Evolutionary conservation across 2,888 invertebrate species (phyloP), one percentile per base, ranked within the genome.

Genomic region (Erannis defoliaria): DNA sequence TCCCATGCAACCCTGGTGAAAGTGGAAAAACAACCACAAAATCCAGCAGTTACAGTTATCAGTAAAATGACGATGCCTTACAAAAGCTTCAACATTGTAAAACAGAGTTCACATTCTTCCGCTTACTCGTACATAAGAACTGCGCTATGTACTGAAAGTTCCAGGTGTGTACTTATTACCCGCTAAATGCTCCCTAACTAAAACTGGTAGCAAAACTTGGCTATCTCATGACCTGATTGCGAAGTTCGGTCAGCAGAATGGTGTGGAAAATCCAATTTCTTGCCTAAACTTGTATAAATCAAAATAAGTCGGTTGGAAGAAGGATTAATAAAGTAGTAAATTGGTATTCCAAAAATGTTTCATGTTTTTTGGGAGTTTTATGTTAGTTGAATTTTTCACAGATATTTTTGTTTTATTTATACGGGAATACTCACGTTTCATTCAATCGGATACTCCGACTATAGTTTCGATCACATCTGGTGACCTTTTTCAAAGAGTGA

Each of bases 251-350:
- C 53, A 23, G 40, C 40, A n/a, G 31, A 48, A 59, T 38, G 38
- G 53, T 26, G 33, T 26, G 48, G 29, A 23, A 59, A 59, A 59
- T 58, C 58, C 31, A 35, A 40, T 46, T 59, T 53, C 48, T 53
- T 53, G 31, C 43, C 46, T 14, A 31, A 40, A 46, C 38, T 53
- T 58, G 51, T 46, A 46, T 58, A 53, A 45, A 51, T 58, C 57
- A 58, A 51, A 51, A 46, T 21, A 26, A 53, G 19, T 26, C 29
- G 8, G 2, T 16, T 45, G 57, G 50, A 45, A 51, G 48, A 18
- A 23, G 33, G 38, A 48, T 55, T 55, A 48, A 48, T 31, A 21
- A 26, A 18, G 38, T 31, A 26, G 5, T 26, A 26, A 26, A 21
- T 14, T 31, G 38, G 46, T 10, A 8, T 23, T 26, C 23, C n/a